Percentiles rank a stretch among this genome's conserved stretches.
These are phyloP conservation scores for Olivierus martensii DNA, from an alignment of 1,140 invertebrate species.

Conservation along the genomic window DNA sequence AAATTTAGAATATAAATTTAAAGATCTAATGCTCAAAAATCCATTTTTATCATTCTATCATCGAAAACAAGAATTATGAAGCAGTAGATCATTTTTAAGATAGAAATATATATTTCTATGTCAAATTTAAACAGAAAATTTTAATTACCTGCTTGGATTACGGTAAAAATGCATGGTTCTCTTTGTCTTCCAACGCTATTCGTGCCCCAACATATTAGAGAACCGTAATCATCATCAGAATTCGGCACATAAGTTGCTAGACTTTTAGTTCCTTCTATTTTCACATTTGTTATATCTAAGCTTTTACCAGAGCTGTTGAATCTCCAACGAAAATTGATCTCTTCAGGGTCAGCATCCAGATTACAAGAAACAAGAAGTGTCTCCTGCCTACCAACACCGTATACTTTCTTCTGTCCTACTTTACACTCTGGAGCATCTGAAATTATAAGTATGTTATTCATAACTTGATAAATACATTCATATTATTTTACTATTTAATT, in stretches of 20 bases:
- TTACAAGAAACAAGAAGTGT: constrained; percentile 23
- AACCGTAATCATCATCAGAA: constrained; percentile 54
- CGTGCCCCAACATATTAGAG: constrained; percentile 68
- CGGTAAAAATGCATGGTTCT: constrained; percentile 62
- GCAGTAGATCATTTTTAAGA: too few species aligned
- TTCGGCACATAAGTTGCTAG: constrained; percentile 38
- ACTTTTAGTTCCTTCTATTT: constrained; percentile 6
- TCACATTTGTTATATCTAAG: background rate
- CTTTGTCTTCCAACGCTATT: constrained; percentile 65
- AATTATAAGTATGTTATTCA: constrained; percentile 1
- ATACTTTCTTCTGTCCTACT: constrained; percentile 13
- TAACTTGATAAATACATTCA: background rate
- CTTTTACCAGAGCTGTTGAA: constrained; percentile 4
- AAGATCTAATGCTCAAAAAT: too few species aligned
- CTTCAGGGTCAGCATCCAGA: constrained; percentile 22
- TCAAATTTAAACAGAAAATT: too few species aligned
- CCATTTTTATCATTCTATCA: too few species aligned
- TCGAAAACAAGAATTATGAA: too few species aligned
- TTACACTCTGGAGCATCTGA: constrained; percentile 24
- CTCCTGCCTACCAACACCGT: constrained; percentile 22
- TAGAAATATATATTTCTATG: too few species aligned
- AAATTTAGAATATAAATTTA: too few species aligned
- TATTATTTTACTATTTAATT: too few species aligned
- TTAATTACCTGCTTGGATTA: constrained; percentile 59
- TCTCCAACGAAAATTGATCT: constrained; percentile 17